These are phyloP conservation scores for Sylvietta virens DNA, from an alignment of 2,113 vertebrate species.

Conservation along the genomic window DNA sequence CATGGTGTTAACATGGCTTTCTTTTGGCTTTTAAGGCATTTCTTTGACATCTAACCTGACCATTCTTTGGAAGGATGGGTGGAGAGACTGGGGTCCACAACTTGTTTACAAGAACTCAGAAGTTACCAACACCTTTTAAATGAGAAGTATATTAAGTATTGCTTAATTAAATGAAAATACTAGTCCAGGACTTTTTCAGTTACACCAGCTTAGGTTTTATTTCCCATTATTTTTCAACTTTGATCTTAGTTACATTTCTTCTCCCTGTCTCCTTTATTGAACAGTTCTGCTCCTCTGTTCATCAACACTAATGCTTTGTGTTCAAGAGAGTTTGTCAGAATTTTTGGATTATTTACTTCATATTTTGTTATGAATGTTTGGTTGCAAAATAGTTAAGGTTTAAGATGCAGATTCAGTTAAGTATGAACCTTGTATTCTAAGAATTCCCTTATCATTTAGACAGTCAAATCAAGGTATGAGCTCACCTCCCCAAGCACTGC, in stretches of 20 bases:
- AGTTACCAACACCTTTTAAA: neutral
- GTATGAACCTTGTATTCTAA: neutral
- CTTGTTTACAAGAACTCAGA: neutral
- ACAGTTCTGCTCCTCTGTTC: neutral
- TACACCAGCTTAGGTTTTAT: neutral
- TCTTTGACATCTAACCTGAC: neutral
- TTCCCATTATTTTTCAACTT: neutral
- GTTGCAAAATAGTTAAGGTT: neutral
- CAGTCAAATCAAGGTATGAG: neutral
- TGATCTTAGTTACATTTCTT: neutral
- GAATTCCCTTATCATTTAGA: neutral
- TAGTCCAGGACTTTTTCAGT: neutral
- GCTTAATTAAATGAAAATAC: neutral
- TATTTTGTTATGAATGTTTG: neutral
- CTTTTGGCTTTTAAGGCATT: neutral
- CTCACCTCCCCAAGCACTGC: slow-evolving; percentile 90
- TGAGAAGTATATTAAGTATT: neutral
- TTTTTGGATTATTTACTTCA: neutral
- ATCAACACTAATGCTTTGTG: neutral
- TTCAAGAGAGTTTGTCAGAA: neutral
- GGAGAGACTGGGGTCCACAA: neutral
- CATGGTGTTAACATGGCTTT: neutral
- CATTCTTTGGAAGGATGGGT: neutral
- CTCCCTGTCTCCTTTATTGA: neutral
- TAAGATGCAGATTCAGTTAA: neutral